Base-by-base conservation (phyloP, 2,797 vertebrate genomes). In the Lutjanus argentimaculatus region DNA sequence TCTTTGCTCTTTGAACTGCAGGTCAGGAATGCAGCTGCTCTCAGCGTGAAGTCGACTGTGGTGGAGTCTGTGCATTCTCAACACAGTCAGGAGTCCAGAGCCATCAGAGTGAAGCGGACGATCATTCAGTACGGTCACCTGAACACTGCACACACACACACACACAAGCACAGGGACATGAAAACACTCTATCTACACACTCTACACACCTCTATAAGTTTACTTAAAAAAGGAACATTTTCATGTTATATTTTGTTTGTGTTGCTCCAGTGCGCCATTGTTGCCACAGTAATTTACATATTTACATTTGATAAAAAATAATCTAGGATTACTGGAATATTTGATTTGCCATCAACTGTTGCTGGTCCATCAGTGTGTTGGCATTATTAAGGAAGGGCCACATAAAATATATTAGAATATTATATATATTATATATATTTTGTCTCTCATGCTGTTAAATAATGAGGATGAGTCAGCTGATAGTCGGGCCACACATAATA, bases 21-120 rank as follows among this genome's bases (percentile, higher is more conserved):
- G 93, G 91, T 93, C 93, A 93, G 88, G 93, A 96, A 95, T 95
- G 95, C 90, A 89, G 92, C 91, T 91, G 92, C 87, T 95, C 93
- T 88, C 93, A 86, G 91, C 72, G 21, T 94, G 94, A 88, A 90
- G 93, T 92, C 83, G 40, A 89, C 85, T 91, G 78, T 86, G 85
- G 85, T 58, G 75, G 71, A 87, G 87, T 86, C 87, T 92, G 82
- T 83, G 57, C 88, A 93, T 93, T 93, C 92, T 94, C 88, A 77
- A 76, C 84, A 59, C 87, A 71, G 86, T 84, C 86, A 77, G 83
- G 75, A 86, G 87, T 63, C 84, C 83, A 61, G 73, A 80, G 72
- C 14, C 46, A 69, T 53, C 46, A 40, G 59, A 36, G 73, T 63
- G 72, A 78, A 81, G 66, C 79, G 80, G 68, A 67, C 58, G 30